Conservation (phyloP, 2,797 vertebrate species). For the Sebastes melanostomus region DNA sequence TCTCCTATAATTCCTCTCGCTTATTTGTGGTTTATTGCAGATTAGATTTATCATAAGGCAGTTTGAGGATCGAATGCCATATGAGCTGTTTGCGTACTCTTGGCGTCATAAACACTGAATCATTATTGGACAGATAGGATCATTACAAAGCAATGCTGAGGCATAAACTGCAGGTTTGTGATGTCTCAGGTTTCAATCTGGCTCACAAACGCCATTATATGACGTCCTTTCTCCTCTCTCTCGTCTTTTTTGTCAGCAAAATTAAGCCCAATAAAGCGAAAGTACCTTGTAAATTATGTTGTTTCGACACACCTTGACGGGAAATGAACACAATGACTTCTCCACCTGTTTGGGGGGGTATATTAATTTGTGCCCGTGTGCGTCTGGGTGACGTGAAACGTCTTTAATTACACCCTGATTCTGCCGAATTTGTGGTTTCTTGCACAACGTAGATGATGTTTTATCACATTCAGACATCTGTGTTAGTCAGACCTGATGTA, state of each 20-base stretch:
- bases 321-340: background rate
- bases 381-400: constrained; percentile 2
- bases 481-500: constrained; percentile 21
- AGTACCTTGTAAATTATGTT: constrained; percentile 14
- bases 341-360: background rate
- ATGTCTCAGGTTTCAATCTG: constrained; percentile 8
- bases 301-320: constrained; percentile 4
- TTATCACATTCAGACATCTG: constrained; percentile 21
- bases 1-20: background rate
- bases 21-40: constrained; percentile 26
- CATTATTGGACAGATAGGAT: constrained; percentile 14
- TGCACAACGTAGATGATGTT: background rate
- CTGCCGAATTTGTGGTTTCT: constrained; percentile 28
- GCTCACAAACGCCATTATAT: background rate
- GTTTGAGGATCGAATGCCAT: background rate
- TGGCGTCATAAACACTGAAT: constrained; percentile 24
- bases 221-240: background rate
- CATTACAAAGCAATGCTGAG: constrained; percentile 2
- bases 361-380: background rate
- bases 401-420: constrained; percentile 13
- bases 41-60: constrained; percentile 24
- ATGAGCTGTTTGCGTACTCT: constrained; percentile 22
- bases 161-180: background rate
- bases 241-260: background rate
- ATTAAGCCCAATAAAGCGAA: constrained; percentile 7